Base-by-base conservation (phyloP, 2,113 vertebrate species). In the Gallinago jamesoni region DNA sequence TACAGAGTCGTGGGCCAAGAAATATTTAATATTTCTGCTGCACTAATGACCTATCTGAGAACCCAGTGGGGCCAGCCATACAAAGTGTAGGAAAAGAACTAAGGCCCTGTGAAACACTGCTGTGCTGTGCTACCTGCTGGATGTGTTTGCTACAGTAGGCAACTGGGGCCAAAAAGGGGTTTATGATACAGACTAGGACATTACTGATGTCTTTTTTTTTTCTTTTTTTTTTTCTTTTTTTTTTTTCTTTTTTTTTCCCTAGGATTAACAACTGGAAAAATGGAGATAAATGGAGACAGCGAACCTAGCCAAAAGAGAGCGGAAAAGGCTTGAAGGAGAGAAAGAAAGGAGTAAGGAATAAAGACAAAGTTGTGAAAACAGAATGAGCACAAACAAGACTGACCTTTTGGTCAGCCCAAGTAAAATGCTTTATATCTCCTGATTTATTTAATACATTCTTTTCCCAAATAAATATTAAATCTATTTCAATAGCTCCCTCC, bases 261-360 rank as follows among this genome's bases (percentile, higher is more conserved):
- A 21, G 41, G 62, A 91, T 79, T 79, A 78, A 75, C 57, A 87
- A 82, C 70, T 73, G 70, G 63, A 72, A 91, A 97, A 94, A 67
- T 66, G 25, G 53, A 87, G 77, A 75, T 82, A 87, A 87, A 75
- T 33, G 66, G 66, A 95, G 45, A 87, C 48, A 64, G 59, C 41
- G 56, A 94, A 89, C 13, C 35, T 60, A 66, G 91, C 56, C 92
- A 94, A 90, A 75, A 1, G 1, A 63, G 28, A 78, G 39, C 31
- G 56, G 56, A 74, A 95, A 94, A 93, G 72, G 93, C 23, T 9
- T 5, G 53, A 59, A 89, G 35, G 39, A 83, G 28, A 70, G n/a
- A 64, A 87, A 84, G 69, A 69, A 86, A 89, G 43, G 33, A 90
- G 31, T 47, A 89, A 87, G 66, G 56, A 93, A 90, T 70, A 53